Conservation (phyloP, 2,113 vertebrate species). For the Patagioenas fasciata region DNA sequence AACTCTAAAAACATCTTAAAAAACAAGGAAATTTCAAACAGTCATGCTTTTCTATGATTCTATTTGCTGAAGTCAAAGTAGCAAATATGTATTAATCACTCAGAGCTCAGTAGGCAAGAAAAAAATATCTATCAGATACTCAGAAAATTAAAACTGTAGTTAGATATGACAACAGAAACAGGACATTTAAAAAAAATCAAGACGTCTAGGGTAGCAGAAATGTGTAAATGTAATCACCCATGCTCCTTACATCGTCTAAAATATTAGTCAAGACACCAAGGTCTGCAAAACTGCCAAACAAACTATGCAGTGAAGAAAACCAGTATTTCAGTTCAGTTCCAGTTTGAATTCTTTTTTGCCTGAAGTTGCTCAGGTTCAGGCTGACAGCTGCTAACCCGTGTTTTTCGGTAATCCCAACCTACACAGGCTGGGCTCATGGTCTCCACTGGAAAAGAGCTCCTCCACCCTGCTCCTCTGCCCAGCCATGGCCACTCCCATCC, state of each 20-base stretch:
- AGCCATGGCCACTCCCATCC: neutral
- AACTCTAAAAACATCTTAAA: neutral
- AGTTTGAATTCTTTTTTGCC: neutral
- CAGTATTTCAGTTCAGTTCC: neutral
- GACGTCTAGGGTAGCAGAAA: neutral
- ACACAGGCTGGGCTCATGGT: neutral
- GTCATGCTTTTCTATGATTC: neutral
- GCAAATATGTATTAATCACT: neutral
- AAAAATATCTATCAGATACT: neutral
- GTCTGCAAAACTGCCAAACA: neutral
- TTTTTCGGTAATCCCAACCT: neutral
- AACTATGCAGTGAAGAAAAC: neutral
- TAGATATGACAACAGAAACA: neutral
- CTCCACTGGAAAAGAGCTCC: neutral
- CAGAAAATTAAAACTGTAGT: neutral
- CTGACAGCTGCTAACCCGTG: neutral
- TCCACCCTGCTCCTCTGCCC: neutral
- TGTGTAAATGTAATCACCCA: neutral
- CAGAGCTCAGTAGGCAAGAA: neutral
- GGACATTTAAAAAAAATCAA: neutral
- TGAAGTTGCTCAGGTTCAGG: neutral
- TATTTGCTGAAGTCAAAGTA: neutral
- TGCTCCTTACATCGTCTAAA: neutral
- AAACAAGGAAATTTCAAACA: neutral
- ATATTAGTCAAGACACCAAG: neutral